Evolutionary conservation across 2,888 invertebrate species (phyloP).

Genomic region (Drosophila putrida): DNA sequence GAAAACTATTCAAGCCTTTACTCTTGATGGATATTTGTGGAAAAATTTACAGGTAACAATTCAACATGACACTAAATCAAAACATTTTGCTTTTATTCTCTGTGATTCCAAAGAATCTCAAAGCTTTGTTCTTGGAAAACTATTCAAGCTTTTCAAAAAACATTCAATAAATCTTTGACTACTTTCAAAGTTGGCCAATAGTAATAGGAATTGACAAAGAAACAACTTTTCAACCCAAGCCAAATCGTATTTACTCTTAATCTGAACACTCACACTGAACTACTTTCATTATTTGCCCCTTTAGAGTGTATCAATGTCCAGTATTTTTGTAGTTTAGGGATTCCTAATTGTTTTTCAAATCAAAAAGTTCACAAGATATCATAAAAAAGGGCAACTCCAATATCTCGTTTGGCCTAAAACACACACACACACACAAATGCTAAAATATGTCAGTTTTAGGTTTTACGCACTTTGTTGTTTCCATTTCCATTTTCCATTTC

Average conservation of each 20-base stretch:
- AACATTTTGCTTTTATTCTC: not conserved
- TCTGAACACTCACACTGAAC: constrained; percentile 11
- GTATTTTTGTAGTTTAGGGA: constrained; percentile 36
- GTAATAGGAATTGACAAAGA: not conserved
- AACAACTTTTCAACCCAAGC: not conserved
- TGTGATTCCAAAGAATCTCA: not conserved
- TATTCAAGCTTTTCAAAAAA: constrained; percentile 2
- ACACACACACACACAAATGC: constrained; percentile 26
- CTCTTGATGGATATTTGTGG: no score
- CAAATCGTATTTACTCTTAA: constrained; percentile 30
- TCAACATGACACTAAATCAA: not conserved
- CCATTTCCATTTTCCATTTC: constrained; percentile 14
- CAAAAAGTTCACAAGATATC: constrained; percentile 52
- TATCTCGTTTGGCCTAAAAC: constrained; percentile 31
- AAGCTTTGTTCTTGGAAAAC: not conserved
- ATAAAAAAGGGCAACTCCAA: constrained; percentile 49
- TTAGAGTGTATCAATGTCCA: constrained; percentile 20
- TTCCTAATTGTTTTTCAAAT: constrained; percentile 59
- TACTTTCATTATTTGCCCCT: constrained; percentile 37
- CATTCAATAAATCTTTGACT: constrained; percentile 2
- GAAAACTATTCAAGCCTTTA: constrained; percentile 1
- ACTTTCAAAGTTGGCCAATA: constrained; percentile 9
- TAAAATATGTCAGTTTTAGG: constrained; percentile 57
- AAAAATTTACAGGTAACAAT: no score
- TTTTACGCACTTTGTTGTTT: constrained; percentile 53